A percentile compares a stretch with the other conserved stretches of the same genome.
Conservation (phyloP, 2,113 vertebrate species). For the Psettodes erumei region DNA sequence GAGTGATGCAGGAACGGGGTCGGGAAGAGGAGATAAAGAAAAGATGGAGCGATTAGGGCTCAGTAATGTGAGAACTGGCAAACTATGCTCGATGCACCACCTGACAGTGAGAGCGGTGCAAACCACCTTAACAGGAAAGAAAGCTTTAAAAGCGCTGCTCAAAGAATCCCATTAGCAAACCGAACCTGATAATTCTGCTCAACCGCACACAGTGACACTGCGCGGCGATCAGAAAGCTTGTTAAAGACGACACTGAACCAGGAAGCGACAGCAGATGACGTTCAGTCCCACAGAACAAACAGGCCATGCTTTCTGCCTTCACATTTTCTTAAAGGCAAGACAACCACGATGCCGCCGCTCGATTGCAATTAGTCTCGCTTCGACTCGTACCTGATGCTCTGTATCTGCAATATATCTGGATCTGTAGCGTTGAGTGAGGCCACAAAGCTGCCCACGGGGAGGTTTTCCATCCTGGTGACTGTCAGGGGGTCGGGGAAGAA, state of each 20-base stretch:
- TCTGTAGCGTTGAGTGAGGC: slow-evolving; percentile 93
- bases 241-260: neutral
- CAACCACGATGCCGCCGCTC: neutral
- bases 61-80: no score
- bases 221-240: neutral
- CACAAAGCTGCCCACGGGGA: slow-evolving; percentile 89
- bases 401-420: slow-evolving; percentile 90
- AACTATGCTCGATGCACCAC: no score
- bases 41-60: slow-evolving; percentile 9
- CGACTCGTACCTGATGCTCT: slow-evolving; percentile 89
- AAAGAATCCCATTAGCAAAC: neutral
- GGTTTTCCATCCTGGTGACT: slow-evolving; percentile 90
- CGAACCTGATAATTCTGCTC: neutral
- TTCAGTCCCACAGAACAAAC: slow-evolving; percentile 2
- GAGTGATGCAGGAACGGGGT: neutral
- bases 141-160: slow-evolving; percentile 1
- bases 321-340: neutral
- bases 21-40: neutral
- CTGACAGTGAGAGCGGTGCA: neutral
- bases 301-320: neutral
- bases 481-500: slow-evolving; percentile 93
- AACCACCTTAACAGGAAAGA: neutral
- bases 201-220: slow-evolving; percentile 1
- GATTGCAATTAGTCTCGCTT: neutral
- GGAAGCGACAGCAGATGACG: neutral